Conservation (phyloP, 1,140 invertebrate genomes). For the Cataglyphis hispanica region DNA sequence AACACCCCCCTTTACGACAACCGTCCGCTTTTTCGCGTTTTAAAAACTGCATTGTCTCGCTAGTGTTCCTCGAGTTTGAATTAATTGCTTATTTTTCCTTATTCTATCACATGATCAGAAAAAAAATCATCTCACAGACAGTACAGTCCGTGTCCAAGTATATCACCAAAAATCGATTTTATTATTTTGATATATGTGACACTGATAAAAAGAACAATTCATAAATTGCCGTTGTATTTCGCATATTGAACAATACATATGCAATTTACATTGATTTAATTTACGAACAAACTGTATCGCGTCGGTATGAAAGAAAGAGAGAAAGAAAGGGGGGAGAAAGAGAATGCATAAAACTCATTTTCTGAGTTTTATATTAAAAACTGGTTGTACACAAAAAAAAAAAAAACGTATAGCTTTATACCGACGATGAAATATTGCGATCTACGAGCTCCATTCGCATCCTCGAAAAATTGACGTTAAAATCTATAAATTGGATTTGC, state of each 20-base stretch:
- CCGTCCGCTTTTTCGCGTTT: constrained; percentile 68
- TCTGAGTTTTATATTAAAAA: constrained; percentile 72
- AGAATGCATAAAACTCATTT: constrained; percentile 74
- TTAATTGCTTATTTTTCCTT: constrained; percentile 30
- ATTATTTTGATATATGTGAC: not conserved
- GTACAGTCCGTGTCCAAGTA: not conserved
- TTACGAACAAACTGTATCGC: too few relatives aligned
- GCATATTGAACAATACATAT: not conserved
- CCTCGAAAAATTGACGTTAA: constrained; percentile 84
- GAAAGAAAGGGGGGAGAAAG: too few relatives aligned
- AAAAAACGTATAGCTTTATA: constrained; percentile 64
- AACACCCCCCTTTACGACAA: too few relatives aligned
- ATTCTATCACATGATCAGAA: constrained; percentile 42
- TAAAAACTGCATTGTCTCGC: constrained; percentile 78
- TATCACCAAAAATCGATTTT: not conserved
- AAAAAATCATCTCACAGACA: constrained; percentile 31
- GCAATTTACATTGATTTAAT: too few relatives aligned
- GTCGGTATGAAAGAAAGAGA: too few relatives aligned
- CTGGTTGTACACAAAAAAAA: too few relatives aligned
- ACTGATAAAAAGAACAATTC: not conserved
- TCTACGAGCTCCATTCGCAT: constrained; percentile 77
- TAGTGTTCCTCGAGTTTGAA: not conserved
- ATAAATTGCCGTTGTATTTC: not conserved
- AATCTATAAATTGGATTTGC: constrained; percentile 73
- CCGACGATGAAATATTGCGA: constrained; percentile 72